phyloP scores from a whole-genome alignment of 1,140 invertebrate species.

The Archivesica marissinica region DNA sequence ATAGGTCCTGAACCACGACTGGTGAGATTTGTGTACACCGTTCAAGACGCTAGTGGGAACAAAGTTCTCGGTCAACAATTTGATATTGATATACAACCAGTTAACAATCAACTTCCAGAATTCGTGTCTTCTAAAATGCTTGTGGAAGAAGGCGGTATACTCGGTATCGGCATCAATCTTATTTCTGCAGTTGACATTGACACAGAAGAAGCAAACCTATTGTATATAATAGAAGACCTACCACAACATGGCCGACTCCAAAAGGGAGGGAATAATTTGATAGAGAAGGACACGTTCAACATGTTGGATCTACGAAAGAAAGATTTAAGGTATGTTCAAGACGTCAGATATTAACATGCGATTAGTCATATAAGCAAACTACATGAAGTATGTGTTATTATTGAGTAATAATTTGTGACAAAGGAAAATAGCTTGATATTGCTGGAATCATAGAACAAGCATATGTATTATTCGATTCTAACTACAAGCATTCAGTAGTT shows the following conservation, averaged over 20 bases:
- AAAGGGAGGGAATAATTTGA: slow-evolving; percentile 77
- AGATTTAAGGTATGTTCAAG: slow-evolving; percentile 80
- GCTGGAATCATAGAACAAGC: too few species aligned
- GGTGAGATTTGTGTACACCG: slow-evolving; percentile 83
- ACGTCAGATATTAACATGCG: too few species aligned
- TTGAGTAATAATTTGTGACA: too few species aligned
- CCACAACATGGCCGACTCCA: slow-evolving; percentile 82
- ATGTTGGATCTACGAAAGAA: slow-evolving; percentile 80
- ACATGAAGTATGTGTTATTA: too few species aligned
- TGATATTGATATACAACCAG: slow-evolving; percentile 83
- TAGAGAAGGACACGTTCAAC: slow-evolving; percentile 78
- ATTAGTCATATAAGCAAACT: too few species aligned
- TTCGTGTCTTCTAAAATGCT: slow-evolving; percentile 80
- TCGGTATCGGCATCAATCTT: slow-evolving; percentile 78
- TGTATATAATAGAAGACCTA: slow-evolving; percentile 80
- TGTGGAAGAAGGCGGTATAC: slow-evolving; percentile 82
- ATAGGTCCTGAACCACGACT: slow-evolving; percentile 83
- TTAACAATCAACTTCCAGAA: slow-evolving; percentile 82
- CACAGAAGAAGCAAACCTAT: slow-evolving; percentile 78
- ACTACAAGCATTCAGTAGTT: too few species aligned
- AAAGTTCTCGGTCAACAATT: slow-evolving; percentile 82
- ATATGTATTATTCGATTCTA: too few species aligned
- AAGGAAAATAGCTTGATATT: too few species aligned
- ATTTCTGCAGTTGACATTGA: slow-evolving; percentile 83
- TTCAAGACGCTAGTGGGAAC: slow-evolving; percentile 83